Evolutionary conservation across 2,888 invertebrate species (phyloP), one percentile per base, ranked within the genome.

Genomic region (Pterostichus madidus): DNA sequence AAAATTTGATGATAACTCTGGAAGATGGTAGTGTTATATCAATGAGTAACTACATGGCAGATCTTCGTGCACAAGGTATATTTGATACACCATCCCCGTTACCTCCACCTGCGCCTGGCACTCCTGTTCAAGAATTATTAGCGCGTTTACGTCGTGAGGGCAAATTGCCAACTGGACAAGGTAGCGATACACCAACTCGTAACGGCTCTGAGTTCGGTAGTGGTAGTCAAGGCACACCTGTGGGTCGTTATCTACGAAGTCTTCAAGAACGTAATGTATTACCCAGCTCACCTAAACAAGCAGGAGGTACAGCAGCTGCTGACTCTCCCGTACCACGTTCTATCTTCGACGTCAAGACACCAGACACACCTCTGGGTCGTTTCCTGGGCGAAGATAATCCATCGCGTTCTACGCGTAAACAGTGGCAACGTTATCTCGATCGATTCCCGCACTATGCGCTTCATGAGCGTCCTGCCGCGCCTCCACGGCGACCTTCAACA

Each of bases 361-460:
- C 93, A 0, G 91, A 92, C 0, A 91, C 92, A 7, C 93, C 93
- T 0, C 91, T 92, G 82, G 93, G 92, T 1, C 89, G 90, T 44
- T 88, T 91, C 80, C 89, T 92, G 52, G 75, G 75, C n/a, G 87
- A 87, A 35, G 88, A 91, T 0, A 89, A 91, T 87, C 92, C 92
- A 2, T 91, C 92, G 0, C 91, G 91, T 0, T 87, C 88, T 7
- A 90, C 92, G 2, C 89, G 91, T 81, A 93, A 93, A 86, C 88
- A 88, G 17, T 91, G 91, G 89, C 87, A 90, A 24, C 89, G 89
- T 83, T 92, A 90, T 89, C 87, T 91, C n/a, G 89, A 92, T 77
- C 87, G 88, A 44, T 88, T 92, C 83, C 91, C 92, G 0, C 91
- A 92, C 75, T 88, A 88, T 75, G 31, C 49, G 1, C 17, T 11